Evolutionary conservation across 1,140 invertebrate species (phyloP).

Genomic region (Mizuhopecten yessoensis): DNA sequence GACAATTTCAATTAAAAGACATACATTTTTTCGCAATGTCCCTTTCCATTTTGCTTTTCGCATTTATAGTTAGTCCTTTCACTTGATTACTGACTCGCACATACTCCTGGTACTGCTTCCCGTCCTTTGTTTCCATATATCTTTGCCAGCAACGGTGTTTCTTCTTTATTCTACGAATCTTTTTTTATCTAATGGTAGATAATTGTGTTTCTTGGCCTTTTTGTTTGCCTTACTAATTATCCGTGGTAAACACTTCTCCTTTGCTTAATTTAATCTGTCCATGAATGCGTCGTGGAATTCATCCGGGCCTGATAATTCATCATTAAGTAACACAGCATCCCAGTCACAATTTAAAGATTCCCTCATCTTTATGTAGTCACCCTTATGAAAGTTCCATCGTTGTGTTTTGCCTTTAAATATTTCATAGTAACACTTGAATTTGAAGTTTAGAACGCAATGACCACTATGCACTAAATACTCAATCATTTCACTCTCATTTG

Average conservation of each 20-base stretch:
- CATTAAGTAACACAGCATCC: no score
- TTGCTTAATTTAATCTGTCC: neutral
- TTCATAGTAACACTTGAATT: slow-evolving; percentile 16
- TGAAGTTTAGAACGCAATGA: neutral
- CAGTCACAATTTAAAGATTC: neutral
- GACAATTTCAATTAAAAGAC: no score
- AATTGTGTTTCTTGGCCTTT: slow-evolving; percentile 48
- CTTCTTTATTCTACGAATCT: slow-evolving; percentile 30
- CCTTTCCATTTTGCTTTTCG: no score
- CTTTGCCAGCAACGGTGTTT: slow-evolving; percentile 46
- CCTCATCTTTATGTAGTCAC: neutral
- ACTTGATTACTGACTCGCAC: no score
- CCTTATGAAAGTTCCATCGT: slow-evolving; percentile 17
- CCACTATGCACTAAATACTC: slow-evolving; percentile 10
- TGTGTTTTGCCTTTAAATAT: neutral
- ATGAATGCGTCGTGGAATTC: neutral
- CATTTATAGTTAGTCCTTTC: no score
- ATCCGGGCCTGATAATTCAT: no score
- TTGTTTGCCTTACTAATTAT: neutral
- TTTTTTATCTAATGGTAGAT: slow-evolving; percentile 40
- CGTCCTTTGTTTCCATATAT: slow-evolving; percentile 40
- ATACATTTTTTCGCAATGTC: no score
- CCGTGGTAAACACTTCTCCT: neutral
- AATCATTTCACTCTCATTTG: no score
- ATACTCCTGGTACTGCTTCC: slow-evolving; percentile 42